These are phyloP conservation scores for Gallinago stenura DNA, from an alignment of 2,797 vertebrate species.

Conservation along the genomic window DNA sequence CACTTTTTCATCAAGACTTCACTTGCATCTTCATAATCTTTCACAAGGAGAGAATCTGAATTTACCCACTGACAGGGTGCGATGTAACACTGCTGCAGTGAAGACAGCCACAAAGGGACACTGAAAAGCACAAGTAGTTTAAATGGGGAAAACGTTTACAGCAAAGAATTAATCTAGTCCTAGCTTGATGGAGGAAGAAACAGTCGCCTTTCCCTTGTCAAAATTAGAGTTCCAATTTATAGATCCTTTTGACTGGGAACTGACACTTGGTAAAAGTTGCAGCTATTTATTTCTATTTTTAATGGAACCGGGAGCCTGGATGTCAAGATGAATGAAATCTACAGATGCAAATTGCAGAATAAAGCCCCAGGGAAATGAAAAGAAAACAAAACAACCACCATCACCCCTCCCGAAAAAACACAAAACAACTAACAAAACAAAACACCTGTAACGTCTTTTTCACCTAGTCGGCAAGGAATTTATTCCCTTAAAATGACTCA, in stretches of 20 bases:
- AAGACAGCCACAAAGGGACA: neutral
- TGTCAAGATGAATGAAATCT: neutral
- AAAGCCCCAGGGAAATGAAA: neutral
- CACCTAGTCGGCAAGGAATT: neutral
- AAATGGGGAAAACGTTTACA: neutral
- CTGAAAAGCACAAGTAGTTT: neutral
- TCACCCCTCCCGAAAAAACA: neutral
- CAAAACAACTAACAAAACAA: neutral
- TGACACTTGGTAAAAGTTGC: neutral
- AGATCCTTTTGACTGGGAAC: neutral
- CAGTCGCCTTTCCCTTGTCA: neutral
- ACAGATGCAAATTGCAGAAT: neutral
- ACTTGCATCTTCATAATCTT: neutral
- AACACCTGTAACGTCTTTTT: neutral
- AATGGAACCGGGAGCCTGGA: neutral
- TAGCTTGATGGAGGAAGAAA: neutral
- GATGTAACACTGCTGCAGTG: neutral
- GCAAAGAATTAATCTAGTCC: neutral
- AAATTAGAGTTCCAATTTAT: neutral
- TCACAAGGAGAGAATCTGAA: neutral
- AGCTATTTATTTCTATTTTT: conserved; percentile 20
- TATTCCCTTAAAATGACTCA: neutral
- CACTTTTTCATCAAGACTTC: neutral
- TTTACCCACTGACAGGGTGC: neutral
- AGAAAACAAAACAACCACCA: neutral